Evolutionary conservation across 2,113 vertebrate species (phyloP).

Genomic region (Redunca redunca): DNA sequence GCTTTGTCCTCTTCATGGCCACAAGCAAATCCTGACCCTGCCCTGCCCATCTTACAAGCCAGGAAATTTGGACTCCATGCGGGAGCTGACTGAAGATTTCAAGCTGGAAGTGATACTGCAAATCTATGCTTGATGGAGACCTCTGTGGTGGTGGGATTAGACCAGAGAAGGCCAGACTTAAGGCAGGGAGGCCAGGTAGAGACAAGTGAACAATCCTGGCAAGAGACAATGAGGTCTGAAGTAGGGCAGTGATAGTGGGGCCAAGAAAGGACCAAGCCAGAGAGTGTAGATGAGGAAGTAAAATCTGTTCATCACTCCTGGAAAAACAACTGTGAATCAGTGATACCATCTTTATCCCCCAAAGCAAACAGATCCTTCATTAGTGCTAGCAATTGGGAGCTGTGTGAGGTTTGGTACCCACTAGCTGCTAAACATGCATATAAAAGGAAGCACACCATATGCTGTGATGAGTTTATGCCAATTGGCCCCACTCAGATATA

Average conservation of each 20-base stretch:
- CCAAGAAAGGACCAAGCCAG: constrained; percentile 16
- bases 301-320: constrained; percentile 72
- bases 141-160: background rate
- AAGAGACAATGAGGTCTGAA: constrained; percentile 2
- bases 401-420: constrained; percentile 73
- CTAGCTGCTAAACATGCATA: constrained; percentile 75
- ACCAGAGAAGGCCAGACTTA: background rate
- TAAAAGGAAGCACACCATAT: constrained; percentile 76
- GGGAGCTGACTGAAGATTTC: background rate
- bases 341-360: constrained; percentile 76
- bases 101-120: background rate
- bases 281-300: constrained; percentile 55
- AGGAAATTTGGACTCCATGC: background rate
- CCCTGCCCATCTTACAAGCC: background rate
- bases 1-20: background rate
- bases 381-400: constrained; percentile 75
- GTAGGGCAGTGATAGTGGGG: background rate
- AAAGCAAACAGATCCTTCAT: constrained; percentile 77
- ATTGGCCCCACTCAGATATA: constrained; percentile 71
- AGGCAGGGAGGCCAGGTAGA: background rate
- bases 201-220: background rate
- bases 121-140: background rate
- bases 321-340: constrained; percentile 77
- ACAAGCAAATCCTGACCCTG: background rate
- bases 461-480: constrained; percentile 67